phyloP scores from a whole-genome alignment of 2,888 invertebrate species.

The Lissonota sp. region DNA sequence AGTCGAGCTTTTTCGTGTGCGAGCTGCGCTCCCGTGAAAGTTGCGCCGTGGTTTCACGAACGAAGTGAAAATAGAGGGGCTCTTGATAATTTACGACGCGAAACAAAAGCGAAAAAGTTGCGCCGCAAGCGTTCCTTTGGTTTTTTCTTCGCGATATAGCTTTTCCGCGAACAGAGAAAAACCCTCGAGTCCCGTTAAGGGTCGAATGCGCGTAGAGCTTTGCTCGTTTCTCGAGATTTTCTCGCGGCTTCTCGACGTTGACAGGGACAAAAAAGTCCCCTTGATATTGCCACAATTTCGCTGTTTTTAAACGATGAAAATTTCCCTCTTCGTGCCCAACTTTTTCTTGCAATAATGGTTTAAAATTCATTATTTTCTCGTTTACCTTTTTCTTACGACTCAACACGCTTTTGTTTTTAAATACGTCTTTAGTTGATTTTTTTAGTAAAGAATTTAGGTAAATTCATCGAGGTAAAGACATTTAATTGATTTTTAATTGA shows the following conservation, averaged over 20 bases:
- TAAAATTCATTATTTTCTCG: constrained; percentile 52
- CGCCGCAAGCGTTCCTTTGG: not conserved
- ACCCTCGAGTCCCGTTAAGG: too few relatives aligned
- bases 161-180: too few relatives aligned
- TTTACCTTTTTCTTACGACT: constrained; percentile 35
- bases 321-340: constrained; percentile 11
- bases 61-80: constrained; percentile 44
- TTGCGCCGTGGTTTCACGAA: constrained; percentile 12
- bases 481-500: too few relatives aligned
- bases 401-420: too few relatives aligned
- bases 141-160: not conserved
- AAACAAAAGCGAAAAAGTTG: constrained; percentile 58
- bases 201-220: too few relatives aligned
- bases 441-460: too few relatives aligned
- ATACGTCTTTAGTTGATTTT: too few relatives aligned
- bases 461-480: too few relatives aligned
- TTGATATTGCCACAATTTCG: constrained; percentile 36
- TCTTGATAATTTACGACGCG: constrained; percentile 67
- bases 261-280: not conserved
- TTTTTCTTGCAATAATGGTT: constrained; percentile 38
- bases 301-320: constrained; percentile 43
- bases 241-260: not conserved
- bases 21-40: constrained; percentile 5
- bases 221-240: constrained; percentile 3
- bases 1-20: not conserved